Conservation (phyloP, 2,888 invertebrate genomes). For the Melitaea athalia region DNA sequence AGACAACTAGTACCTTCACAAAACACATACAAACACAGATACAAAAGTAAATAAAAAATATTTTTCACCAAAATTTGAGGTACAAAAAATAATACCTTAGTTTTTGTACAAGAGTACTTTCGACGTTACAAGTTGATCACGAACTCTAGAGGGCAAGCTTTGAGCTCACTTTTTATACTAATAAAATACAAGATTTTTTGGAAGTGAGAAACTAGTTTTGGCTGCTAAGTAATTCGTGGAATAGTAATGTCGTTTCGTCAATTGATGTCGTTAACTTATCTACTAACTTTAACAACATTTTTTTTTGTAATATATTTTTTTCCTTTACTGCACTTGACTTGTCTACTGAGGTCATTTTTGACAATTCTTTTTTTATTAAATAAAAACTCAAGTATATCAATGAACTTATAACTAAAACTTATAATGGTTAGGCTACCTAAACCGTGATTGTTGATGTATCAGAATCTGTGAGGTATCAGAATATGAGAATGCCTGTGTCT, state of each 20-base stretch:
- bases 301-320: constrained; percentile 2
- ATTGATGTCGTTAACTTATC: constrained; percentile 25
- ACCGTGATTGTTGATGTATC: no score
- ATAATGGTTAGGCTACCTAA: no score
- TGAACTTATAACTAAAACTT: no score
- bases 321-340: background rate
- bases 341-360: no score
- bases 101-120: constrained; percentile 19
- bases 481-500: no score
- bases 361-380: no score
- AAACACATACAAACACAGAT: background rate
- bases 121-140: constrained; percentile 20
- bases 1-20: background rate
- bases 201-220: constrained; percentile 38
- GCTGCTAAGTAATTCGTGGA: constrained; percentile 28
- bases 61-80: background rate
- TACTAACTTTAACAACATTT: constrained; percentile 10
- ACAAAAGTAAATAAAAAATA: background rate
- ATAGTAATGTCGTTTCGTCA: constrained; percentile 29
- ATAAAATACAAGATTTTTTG: constrained; percentile 32
- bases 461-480: no score
- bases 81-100: constrained; percentile 24
- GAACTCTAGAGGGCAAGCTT: constrained; percentile 14
- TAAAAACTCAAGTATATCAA: no score
- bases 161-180: constrained; percentile 32